phyloP scores from a whole-genome alignment of 2,113 vertebrate genomes.

The Sclerurus mexicanus region DNA sequence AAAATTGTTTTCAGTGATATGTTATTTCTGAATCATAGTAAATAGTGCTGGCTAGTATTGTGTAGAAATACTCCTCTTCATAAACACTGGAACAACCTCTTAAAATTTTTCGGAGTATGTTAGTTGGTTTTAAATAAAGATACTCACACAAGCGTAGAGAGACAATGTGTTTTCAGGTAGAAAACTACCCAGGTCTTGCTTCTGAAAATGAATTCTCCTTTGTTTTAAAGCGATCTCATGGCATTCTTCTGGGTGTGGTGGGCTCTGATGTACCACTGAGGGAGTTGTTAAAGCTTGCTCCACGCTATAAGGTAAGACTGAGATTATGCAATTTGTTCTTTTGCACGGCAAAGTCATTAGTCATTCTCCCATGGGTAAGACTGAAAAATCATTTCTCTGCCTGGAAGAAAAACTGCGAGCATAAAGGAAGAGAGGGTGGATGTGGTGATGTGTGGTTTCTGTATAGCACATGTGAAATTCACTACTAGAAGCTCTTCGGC shows the following conservation, averaged over 20 bases:
- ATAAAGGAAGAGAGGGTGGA: not conserved
- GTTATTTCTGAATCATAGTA: not conserved
- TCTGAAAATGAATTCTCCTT: not conserved
- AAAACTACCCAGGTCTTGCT: not conserved
- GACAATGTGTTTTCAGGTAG: not conserved
- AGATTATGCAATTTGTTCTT: not conserved
- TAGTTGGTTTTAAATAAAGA: not conserved
- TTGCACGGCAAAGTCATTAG: not conserved
- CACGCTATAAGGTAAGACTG: conserved; percentile 88
- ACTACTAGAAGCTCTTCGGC: not conserved
- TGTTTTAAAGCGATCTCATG: conserved; percentile 85
- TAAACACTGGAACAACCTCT: not conserved
- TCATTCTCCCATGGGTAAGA: not conserved
- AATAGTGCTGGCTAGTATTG: not conserved
- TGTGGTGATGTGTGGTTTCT: not conserved
- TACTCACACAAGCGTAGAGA: not conserved
- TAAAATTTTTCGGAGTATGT: not conserved
- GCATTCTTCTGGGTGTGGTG: conserved; percentile 92
- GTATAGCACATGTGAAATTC: not conserved
- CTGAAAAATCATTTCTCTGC: not conserved
- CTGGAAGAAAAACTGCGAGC: not conserved
- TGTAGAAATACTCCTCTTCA: not conserved
- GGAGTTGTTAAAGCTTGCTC: conserved; percentile 90
- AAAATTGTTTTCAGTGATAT: not conserved
- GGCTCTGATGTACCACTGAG: conserved; percentile 91